Percentiles rank a stretch among this genome's conserved stretches.
phyloP scores from a whole-genome alignment of 2,888 invertebrate genomes.

The Pollenia amentaria region DNA sequence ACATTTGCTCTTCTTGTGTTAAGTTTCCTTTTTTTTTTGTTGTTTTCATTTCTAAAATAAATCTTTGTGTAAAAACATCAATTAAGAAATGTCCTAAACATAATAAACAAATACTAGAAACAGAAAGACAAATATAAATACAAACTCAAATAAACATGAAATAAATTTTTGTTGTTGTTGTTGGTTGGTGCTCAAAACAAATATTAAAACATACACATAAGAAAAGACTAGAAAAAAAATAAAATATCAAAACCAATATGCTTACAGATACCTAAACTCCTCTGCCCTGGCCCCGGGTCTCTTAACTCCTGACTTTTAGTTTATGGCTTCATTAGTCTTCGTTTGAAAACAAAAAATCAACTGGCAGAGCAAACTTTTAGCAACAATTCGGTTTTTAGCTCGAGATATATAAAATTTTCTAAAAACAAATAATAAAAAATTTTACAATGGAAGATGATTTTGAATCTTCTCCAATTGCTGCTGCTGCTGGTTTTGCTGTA shows the following conservation, averaged over 20 bases:
- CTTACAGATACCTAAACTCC: conserved; percentile 38
- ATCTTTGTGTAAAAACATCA: conserved; percentile 71
- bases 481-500: conserved; percentile 23
- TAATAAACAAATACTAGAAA: conserved; percentile 62
- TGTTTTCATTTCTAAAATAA: conserved; percentile 48
- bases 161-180: background rate
- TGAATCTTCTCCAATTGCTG: background rate
- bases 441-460: conserved; percentile 36
- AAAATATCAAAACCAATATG: conserved; percentile 62
- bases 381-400: conserved; percentile 18
- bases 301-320: conserved; percentile 38
- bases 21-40: background rate
- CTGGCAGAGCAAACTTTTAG: conserved; percentile 40
- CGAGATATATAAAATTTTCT: conserved; percentile 37
- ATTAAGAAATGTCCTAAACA: conserved; percentile 73
- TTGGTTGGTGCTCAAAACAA: conserved; percentile 5
- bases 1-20: conserved; percentile 45
- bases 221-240: conserved; percentile 54
- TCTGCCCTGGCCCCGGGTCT: background rate
- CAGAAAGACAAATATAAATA: conserved; percentile 44
- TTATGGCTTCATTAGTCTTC: conserved; percentile 72
- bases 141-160: background rate
- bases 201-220: conserved; percentile 30
- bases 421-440: conserved; percentile 67
- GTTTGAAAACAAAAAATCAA: conserved; percentile 43